phyloP scores from a whole-genome alignment of 2,797 vertebrate species.

The Hippoglossus hippoglossus region DNA sequence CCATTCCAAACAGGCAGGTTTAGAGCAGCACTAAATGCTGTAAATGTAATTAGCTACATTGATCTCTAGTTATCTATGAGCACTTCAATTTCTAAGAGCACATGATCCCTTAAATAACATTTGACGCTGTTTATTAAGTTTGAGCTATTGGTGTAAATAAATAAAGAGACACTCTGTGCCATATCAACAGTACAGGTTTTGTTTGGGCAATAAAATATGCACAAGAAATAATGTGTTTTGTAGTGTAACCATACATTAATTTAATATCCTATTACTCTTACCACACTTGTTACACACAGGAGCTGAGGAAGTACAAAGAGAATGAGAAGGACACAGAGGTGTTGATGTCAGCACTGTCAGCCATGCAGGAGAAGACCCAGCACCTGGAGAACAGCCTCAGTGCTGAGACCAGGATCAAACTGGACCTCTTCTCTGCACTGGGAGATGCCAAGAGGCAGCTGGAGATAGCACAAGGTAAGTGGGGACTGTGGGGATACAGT shows the following conservation, averaged over 20 bases:
- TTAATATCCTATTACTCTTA: neutral
- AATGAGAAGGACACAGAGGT: constrained; percentile 97
- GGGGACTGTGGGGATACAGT: no score
- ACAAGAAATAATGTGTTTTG: neutral
- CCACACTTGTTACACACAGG: constrained; percentile 74
- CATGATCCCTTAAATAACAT: neutral
- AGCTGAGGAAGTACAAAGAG: constrained; percentile 96
- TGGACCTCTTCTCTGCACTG: constrained; percentile 95
- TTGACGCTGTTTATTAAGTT: neutral
- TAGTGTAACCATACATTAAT: neutral
- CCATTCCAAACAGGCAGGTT: no score
- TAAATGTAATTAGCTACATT: no score
- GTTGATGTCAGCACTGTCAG: constrained; percentile 94
- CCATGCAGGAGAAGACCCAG: constrained; percentile 98
- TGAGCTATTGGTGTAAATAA: neutral
- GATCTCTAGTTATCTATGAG: neutral
- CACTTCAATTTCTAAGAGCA: no score
- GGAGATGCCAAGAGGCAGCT: constrained; percentile 95
- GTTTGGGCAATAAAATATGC: neutral
- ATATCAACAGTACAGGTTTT: neutral
- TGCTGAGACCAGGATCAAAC: constrained; percentile 94
- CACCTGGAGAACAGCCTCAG: constrained; percentile 98
- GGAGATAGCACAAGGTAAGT: constrained; percentile 94
- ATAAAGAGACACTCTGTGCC: neutral
- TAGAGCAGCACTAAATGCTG: no score